Conservation (phyloP, 2,797 vertebrate genomes). For the Phataginus tricuspis region DNA sequence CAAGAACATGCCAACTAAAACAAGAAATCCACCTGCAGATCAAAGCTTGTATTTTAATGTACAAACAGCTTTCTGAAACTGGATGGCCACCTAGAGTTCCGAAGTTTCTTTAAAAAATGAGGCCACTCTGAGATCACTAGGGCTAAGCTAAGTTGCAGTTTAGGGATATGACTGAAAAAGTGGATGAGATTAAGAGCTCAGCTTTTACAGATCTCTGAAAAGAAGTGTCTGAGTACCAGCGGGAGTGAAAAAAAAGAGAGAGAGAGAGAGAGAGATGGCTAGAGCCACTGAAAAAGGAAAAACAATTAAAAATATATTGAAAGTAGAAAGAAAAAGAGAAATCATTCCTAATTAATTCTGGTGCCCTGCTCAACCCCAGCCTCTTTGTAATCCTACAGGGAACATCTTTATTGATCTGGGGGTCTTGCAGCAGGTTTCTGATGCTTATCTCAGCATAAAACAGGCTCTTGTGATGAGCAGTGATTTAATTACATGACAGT, state of each 20-base stretch:
- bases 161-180: neutral
- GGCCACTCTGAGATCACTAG: neutral
- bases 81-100: neutral
- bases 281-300: constrained; percentile 86
- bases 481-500: constrained; percentile 99
- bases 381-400: constrained; percentile 94
- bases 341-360: constrained; percentile 95
- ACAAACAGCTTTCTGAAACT: neutral
- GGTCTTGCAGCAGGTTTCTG: constrained; percentile 90
- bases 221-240: constrained; percentile 53
- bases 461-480: constrained; percentile 93
- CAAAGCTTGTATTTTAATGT: neutral
- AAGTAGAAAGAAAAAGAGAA: constrained; percentile 91
- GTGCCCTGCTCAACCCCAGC: constrained; percentile 92
- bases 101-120: neutral
- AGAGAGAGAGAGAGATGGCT: too few relatives aligned
- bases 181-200: neutral
- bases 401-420: constrained; percentile 96
- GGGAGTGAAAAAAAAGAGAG: constrained; percentile 76
- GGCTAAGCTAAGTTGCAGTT: neutral
- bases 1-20: neutral
- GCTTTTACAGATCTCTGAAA: constrained; percentile 53
- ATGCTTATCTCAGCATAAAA: constrained; percentile 97
- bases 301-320: constrained; percentile 90
- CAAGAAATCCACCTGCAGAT: neutral